phyloP scores from a whole-genome alignment of 53 echinoderm and acorn worm species.

The Hippasteria phrygiana region DNA sequence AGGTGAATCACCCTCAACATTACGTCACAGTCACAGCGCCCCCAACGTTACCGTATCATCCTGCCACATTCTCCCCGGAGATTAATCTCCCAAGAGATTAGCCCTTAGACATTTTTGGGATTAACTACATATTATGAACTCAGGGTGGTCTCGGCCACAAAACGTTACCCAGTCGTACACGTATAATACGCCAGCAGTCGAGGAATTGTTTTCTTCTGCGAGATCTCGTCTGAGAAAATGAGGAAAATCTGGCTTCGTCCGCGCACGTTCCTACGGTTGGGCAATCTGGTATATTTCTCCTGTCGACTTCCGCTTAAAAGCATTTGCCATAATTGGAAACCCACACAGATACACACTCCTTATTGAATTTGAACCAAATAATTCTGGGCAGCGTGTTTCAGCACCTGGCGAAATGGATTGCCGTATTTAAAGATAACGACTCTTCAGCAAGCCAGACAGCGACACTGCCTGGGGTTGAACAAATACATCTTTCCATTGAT shows the following conservation, averaged over 20 bases:
- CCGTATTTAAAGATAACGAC: neutral
- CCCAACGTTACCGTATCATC: too few species aligned
- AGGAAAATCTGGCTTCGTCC: neutral
- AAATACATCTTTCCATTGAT: too few species aligned
- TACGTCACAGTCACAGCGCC: too few species aligned
- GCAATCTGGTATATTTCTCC: conserved; percentile 45
- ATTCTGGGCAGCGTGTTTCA: conserved; percentile 39
- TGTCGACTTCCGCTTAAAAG: conserved; percentile 26
- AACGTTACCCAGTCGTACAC: neutral
- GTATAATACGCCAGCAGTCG: neutral
- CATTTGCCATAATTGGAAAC: conserved; percentile 33
- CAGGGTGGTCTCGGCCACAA: too few species aligned
- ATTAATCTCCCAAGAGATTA: too few species aligned
- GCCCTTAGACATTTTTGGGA: too few species aligned
- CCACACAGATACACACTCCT: neutral
- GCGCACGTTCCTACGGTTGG: neutral
- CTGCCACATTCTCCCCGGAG: too few species aligned
- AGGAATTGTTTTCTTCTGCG: neutral
- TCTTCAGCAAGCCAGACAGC: neutral
- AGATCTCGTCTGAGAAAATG: neutral
- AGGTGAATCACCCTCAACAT: too few species aligned
- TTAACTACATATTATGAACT: too few species aligned
- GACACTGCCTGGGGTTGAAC: too few species aligned
- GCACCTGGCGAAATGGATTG: conserved; percentile 14
- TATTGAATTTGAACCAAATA: neutral